Conservation (phyloP, 23 tunicate species). For the Trididemnum nubilum region DNA sequence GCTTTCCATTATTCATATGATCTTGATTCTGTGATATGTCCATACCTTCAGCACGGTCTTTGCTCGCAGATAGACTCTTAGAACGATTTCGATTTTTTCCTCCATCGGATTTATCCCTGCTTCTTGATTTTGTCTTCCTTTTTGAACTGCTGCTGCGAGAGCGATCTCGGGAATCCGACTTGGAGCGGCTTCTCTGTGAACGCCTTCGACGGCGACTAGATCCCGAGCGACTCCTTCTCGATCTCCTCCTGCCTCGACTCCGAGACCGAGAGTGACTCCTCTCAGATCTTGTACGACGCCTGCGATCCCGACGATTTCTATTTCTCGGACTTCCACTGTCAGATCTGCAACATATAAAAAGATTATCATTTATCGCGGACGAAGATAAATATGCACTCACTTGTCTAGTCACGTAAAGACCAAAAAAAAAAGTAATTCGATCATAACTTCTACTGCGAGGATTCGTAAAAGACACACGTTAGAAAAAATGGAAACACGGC, state of each 20-base stretch:
- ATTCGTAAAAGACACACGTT: no score
- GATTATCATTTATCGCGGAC: no score
- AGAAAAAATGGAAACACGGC: no score
- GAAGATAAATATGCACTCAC: no score
- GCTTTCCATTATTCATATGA: background rate
- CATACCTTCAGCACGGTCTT: background rate
- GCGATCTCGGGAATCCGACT: background rate
- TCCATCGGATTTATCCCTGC: background rate
- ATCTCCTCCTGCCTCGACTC: background rate
- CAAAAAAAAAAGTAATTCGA: no score
- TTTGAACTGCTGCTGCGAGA: background rate
- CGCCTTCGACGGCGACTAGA: background rate
- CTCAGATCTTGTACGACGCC: background rate
- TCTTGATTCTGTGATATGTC: background rate
- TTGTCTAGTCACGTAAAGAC: no score
- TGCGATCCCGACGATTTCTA: background rate
- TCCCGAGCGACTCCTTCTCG: constrained; percentile 9
- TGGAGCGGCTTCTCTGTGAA: background rate
- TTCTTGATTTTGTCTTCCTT: background rate
- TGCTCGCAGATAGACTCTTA: background rate
- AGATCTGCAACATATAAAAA: background rate
- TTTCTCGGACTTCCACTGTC: background rate
- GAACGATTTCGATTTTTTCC: background rate
- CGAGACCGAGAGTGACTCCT: constrained; percentile 18
- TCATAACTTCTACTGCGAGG: no score